Base-by-base conservation (phyloP, 2,797 vertebrate species). In the Hybognathus amarus region DNA sequence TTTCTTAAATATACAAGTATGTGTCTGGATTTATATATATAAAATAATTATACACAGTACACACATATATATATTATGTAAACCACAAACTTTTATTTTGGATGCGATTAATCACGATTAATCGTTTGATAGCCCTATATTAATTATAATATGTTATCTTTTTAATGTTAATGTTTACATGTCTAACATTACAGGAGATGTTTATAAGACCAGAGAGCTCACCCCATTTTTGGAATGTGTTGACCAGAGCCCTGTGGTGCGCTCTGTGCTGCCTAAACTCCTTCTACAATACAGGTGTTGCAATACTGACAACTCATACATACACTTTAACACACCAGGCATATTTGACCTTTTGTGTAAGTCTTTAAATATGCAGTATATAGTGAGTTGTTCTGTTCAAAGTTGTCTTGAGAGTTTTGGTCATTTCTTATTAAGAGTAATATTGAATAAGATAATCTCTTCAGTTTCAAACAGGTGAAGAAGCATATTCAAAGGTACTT, bases 191-290 rank as follows among this genome's bases (percentile, higher is more conserved):
- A 36, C 85, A 95, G 94, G 93, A 56, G 90, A 90, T 3, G 89
- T 92, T 5, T 95, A 93, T 91, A 89, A 86, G 83, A 95, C 95
- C 83, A 90, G 93, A 87, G 86, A 92, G 80, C 93, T 95, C 70
- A 92, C 92, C 7, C 95, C 95, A 12, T 95, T 95, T 87, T 89
- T 93, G 88, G 90, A 95, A 77, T 95, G 94, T 89, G 93, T 95
- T 63, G 94, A 95, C 54, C 92, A 91, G 85, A 93, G 90, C 78
- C 94, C 94, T 0, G 92, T 95, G 76, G 94, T 95, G 45, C 92
- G 94, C 13, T 95, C 95, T 0, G 94, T 95, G 81, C 91, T 95
- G 64, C 93, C 88, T 0, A 95, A 95, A 40, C 93, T 95, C 15
- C 90, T 95, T 85, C 91, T 95, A 85, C 94, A 95, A 52, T 83